Evolutionary conservation across 2,888 invertebrate species (phyloP).

Genomic region (Bellardia bayeri): DNA sequence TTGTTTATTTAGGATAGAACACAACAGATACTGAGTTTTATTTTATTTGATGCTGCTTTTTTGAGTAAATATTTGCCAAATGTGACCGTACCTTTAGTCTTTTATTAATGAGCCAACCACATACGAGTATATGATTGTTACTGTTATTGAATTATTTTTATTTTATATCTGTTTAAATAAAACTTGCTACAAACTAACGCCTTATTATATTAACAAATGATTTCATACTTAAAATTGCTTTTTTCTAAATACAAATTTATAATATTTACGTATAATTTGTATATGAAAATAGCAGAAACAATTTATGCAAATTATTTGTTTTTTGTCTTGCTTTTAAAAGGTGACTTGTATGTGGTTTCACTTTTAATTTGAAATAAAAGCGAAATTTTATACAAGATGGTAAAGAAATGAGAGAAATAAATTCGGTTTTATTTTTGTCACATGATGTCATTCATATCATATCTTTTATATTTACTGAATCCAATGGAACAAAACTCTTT

Average conservation of each 20-base stretch:
- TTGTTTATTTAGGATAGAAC: no score
- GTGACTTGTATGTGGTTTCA: slow-evolving; percentile 35
- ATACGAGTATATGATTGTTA: neutral
- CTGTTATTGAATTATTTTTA: slow-evolving; percentile 1
- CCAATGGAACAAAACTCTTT: no score
- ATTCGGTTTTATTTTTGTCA: neutral
- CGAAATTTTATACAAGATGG: slow-evolving; percentile 22
- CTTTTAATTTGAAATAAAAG: slow-evolving; percentile 48
- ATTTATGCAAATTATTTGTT: slow-evolving; percentile 50
- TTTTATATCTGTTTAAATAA: neutral
- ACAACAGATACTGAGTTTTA: no score
- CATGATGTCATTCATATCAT: slow-evolving; percentile 18
- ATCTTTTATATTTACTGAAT: neutral
- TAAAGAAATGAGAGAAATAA: slow-evolving; percentile 4
- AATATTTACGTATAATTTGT: neutral
- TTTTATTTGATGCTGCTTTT: no score
- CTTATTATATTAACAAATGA: slow-evolving; percentile 10
- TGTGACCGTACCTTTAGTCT: neutral
- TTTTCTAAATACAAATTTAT: neutral
- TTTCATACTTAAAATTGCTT: neutral
- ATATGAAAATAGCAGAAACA: neutral
- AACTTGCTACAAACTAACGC: slow-evolving; percentile 23
- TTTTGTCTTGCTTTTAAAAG: neutral
- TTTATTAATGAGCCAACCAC: neutral
- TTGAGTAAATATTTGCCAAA: no score